phyloP scores from a whole-genome alignment of 2,797 vertebrate genomes.

The Cynopterus sphinx region DNA sequence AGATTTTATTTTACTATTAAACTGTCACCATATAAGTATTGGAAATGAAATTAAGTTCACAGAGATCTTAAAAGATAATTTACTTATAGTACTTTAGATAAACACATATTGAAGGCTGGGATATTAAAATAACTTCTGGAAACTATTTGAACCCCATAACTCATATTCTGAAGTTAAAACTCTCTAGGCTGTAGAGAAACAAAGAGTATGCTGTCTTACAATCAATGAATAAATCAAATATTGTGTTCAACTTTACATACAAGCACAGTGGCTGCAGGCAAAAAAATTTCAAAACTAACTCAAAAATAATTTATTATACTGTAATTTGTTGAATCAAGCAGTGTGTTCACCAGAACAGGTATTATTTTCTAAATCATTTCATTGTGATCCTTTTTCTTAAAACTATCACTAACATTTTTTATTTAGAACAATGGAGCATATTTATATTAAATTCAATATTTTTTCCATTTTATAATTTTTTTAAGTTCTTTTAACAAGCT shows the following conservation, averaged over 20 bases:
- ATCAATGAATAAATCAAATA: conserved; percentile 52
- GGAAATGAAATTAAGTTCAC: background rate
- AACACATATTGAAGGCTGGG: background rate
- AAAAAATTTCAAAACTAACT: conserved; percentile 29
- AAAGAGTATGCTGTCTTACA: background rate
- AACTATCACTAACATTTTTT: background rate
- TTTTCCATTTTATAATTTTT: conserved; percentile 23
- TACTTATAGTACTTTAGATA: background rate
- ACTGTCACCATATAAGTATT: background rate
- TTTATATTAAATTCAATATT: background rate
- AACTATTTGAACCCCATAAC: background rate
- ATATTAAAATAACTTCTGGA: conserved; percentile 38
- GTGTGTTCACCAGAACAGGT: background rate
- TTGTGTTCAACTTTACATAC: background rate
- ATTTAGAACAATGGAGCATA: background rate
- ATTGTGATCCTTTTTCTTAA: background rate
- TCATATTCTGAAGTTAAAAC: conserved; percentile 30
- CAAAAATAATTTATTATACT: conserved; percentile 9
- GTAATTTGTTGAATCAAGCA: background rate
- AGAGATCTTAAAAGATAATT: background rate
- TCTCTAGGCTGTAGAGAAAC: background rate
- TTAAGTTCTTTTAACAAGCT: background rate
- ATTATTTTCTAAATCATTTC: conserved; percentile 16
- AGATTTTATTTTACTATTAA: conserved; percentile 8
- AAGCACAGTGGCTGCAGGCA: background rate